These are phyloP conservation scores for Ahaetulla prasina DNA, from an alignment of 2,113 vertebrate genomes.

Conservation along the genomic window DNA sequence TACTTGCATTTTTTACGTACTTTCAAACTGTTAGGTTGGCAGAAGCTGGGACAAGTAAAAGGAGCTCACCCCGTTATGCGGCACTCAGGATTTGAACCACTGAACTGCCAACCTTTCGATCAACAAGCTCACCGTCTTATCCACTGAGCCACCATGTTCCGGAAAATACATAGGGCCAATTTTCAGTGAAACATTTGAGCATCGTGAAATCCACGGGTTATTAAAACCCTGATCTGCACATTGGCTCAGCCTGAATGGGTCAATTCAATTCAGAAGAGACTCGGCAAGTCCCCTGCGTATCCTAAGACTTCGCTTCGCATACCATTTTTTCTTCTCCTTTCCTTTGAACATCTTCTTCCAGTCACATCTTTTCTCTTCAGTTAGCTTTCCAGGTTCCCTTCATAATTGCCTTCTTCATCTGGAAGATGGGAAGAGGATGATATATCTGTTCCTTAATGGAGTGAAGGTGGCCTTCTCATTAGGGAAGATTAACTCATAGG, in stretches of 20 bases:
- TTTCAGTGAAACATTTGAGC: neutral
- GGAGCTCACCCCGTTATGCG: too few relatives aligned
- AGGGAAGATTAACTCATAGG: slow-evolving; percentile 25
- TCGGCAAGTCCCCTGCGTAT: neutral
- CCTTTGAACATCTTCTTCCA: neutral
- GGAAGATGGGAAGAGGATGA: slow-evolving; percentile 15
- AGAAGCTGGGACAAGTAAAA: too few relatives aligned
- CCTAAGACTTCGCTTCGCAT: neutral
- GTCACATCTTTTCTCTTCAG: neutral
- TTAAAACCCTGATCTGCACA: neutral
- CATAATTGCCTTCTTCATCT: neutral
- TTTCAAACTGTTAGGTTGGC: too few relatives aligned
- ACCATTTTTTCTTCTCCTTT: neutral
- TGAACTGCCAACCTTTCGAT: too few relatives aligned
- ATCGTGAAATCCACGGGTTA: neutral
- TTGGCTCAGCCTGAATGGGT: neutral
- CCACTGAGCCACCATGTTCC: too few relatives aligned
- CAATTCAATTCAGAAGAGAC: neutral
- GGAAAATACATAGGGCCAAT: neutral
- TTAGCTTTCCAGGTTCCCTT: slow-evolving; percentile 10
- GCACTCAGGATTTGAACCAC: too few relatives aligned
- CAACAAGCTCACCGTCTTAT: too few relatives aligned
- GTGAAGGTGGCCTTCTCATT: slow-evolving; percentile 32
- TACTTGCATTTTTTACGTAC: too few relatives aligned
- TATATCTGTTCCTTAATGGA: slow-evolving; percentile 27